Percentiles rank a stretch among this genome's conserved stretches.
These are phyloP conservation scores for Gortyna flavago DNA, from an alignment of 2,888 invertebrate species.

Conservation along the genomic window DNA sequence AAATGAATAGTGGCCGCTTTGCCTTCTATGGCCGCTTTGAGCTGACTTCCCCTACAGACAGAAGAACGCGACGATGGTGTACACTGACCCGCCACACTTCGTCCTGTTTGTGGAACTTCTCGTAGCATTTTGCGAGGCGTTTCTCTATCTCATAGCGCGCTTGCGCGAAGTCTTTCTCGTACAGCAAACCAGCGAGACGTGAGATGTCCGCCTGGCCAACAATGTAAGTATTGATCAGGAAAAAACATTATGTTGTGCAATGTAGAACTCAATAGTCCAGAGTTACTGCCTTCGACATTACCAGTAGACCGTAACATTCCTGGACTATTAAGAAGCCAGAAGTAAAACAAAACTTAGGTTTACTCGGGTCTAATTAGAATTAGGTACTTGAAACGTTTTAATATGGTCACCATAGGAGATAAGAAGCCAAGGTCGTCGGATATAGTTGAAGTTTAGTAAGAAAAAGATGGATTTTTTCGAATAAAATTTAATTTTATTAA, in stretches of 20 bases:
- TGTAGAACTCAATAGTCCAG: background rate
- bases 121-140: conserved; percentile 76
- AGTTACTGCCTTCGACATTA: background rate
- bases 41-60: no score
- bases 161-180: conserved; percentile 71
- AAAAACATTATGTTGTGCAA: background rate
- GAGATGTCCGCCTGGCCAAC: conserved; percentile 75
- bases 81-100: conserved; percentile 78
- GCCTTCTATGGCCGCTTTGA: no score
- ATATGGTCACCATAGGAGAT: no score
- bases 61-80: background rate
- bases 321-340: background rate
- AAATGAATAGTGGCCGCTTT: no score
- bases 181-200: conserved; percentile 77
- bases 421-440: no score
- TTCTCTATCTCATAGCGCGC: conserved; percentile 72
- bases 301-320: background rate
- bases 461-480: no score
- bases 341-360: background rate
- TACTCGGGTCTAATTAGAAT: background rate
- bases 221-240: background rate
- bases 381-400: background rate
- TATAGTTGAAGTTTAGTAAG: no score
- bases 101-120: conserved; percentile 81
- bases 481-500: no score